Percentiles rank a stretch among this genome's conserved stretches.
Evolutionary conservation across 2,888 invertebrate species (phyloP).

Genomic region (Allacma fusca): DNA sequence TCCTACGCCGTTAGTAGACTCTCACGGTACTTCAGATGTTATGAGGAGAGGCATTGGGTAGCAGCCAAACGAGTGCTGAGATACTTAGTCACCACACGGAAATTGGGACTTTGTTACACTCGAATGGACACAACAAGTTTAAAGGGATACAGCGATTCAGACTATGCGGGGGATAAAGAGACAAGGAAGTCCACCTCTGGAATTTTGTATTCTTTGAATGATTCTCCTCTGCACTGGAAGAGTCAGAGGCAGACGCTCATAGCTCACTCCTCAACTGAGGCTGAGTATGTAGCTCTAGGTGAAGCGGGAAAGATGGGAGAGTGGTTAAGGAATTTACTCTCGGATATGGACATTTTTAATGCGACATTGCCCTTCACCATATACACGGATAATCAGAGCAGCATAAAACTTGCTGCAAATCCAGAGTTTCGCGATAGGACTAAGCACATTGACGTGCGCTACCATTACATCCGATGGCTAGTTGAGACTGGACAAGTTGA

Average conservation of each 20-base stretch:
- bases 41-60: constrained; percentile 50
- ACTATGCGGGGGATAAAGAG: constrained; percentile 51
- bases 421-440: constrained; percentile 52
- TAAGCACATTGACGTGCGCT: constrained; percentile 59
- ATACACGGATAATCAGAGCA: constrained; percentile 55
- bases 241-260: constrained; percentile 50
- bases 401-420: constrained; percentile 55
- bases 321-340: constrained; percentile 50
- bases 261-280: constrained; percentile 52
- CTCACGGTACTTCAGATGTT: constrained; percentile 54
- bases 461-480: constrained; percentile 47
- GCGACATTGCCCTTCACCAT: background rate
- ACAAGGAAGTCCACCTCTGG: constrained; percentile 50
- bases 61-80: constrained; percentile 52
- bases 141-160: constrained; percentile 52
- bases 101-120: background rate
- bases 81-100: constrained; percentile 47
- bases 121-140: too few relatives aligned
- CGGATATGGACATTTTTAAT: constrained; percentile 37
- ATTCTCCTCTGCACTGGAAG: constrained; percentile 48
- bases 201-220: constrained; percentile 42
- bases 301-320: constrained; percentile 46
- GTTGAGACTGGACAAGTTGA: background rate
- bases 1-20: constrained; percentile 31
- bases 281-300: constrained; percentile 54